phyloP scores from a whole-genome alignment of 2,888 invertebrate species.

The Steinernema carpocapsae region DNA sequence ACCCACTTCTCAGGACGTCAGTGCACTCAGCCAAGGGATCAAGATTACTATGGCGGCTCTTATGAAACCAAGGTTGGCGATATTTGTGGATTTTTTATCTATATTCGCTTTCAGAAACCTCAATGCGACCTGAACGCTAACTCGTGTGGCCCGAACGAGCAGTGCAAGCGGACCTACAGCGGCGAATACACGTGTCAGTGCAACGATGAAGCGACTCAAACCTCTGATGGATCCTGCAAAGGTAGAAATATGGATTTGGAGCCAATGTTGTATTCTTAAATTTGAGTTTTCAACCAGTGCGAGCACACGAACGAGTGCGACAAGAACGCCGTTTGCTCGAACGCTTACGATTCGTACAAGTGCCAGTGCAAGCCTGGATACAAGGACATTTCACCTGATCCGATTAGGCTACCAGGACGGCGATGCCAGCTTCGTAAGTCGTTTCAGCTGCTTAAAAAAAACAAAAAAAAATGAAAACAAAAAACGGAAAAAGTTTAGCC shows the following conservation, averaged over 20 bases:
- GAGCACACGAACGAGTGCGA: slow-evolving; percentile 60
- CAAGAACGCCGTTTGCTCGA: slow-evolving; percentile 62
- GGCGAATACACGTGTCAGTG: slow-evolving; percentile 55
- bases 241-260: slow-evolving; percentile 37
- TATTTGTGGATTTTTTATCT: neutral
- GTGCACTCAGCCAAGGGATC: slow-evolving; percentile 60
- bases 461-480: neutral
- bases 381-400: slow-evolving; percentile 59
- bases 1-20: slow-evolving; percentile 62
- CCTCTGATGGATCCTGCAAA: slow-evolving; percentile 53
- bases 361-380: slow-evolving; percentile 62
- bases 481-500: no score
- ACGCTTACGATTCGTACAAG: slow-evolving; percentile 59
- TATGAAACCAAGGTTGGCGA: neutral
- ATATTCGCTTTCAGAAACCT: slow-evolving; percentile 38
- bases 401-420: slow-evolving; percentile 56
- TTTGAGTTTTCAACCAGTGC: slow-evolving; percentile 59
- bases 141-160: slow-evolving; percentile 56
- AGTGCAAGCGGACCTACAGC: slow-evolving; percentile 53
- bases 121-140: slow-evolving; percentile 49
- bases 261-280: neutral
- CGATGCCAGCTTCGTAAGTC: slow-evolving; percentile 55
- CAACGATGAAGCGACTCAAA: slow-evolving; percentile 51
- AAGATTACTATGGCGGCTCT: slow-evolving; percentile 52
- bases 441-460: neutral